Evolutionary conservation across 2,888 invertebrate genomes (phyloP).

Genomic region (Pterostichus niger): DNA sequence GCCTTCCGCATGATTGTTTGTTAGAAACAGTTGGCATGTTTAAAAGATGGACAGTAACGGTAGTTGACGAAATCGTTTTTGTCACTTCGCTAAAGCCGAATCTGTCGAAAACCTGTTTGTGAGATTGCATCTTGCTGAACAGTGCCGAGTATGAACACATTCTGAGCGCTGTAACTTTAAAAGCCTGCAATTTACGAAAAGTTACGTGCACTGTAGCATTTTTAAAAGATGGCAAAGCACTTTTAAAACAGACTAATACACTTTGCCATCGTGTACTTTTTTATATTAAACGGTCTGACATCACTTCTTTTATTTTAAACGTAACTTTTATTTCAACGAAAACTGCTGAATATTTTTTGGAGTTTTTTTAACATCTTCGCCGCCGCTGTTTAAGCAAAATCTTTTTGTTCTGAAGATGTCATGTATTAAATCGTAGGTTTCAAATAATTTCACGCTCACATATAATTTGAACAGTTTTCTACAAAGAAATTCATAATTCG

Average conservation of each 20-base stretch:
- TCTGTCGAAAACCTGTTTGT: conserved; percentile 70
- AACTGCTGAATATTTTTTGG: conserved; percentile 53
- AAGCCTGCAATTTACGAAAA: conserved; percentile 66
- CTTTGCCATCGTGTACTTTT: conserved; percentile 49
- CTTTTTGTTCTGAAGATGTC: conserved; percentile 50
- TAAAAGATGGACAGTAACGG: conserved; percentile 71
- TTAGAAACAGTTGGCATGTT: conserved; percentile 13
- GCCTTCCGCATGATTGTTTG: conserved; percentile 5
- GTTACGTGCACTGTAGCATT: conserved; percentile 59
- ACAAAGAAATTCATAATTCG: conserved; percentile 58
- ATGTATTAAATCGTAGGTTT: conserved; percentile 48
- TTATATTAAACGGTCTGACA: conserved; percentile 45
- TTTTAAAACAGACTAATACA: conserved; percentile 62
- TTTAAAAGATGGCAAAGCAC: conserved; percentile 61
- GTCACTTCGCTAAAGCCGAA: conserved; percentile 70
- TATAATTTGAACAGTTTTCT: conserved; percentile 51
- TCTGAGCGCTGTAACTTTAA: conserved; percentile 62
- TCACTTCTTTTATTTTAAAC: conserved; percentile 53
- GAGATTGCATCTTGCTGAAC: conserved; percentile 68
- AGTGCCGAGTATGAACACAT: conserved; percentile 53
- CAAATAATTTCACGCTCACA: conserved; percentile 64
- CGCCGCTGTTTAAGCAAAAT: conserved; percentile 40
- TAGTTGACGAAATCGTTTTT: conserved; percentile 71
- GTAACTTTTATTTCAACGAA: conserved; percentile 43
- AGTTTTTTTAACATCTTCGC: conserved; percentile 47